Evolutionary conservation across 2,888 invertebrate species (phyloP).

Genomic region (Eremobia ochroleuca): DNA sequence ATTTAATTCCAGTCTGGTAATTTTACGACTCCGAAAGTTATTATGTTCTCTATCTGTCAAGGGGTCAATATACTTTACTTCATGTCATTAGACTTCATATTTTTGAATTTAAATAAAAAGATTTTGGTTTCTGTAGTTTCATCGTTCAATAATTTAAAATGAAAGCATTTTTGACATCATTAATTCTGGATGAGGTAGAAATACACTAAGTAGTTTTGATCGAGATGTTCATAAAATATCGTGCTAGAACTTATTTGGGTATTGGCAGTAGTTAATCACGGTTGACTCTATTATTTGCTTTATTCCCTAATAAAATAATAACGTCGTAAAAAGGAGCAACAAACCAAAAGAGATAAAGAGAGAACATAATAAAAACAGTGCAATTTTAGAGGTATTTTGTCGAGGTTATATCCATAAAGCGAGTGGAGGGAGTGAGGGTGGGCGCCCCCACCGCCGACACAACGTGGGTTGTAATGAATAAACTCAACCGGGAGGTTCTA

Average conservation of each 20-base stretch:
- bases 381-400: slow-evolving; percentile 91
- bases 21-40: slow-evolving; percentile 39
- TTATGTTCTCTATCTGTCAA: slow-evolving; percentile 36
- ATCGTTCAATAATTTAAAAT: neutral
- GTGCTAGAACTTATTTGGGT: slow-evolving; percentile 36
- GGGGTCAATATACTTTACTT: slow-evolving; percentile 33
- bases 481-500: slow-evolving; percentile 88
- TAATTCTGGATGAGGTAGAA: neutral
- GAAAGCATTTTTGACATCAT: neutral
- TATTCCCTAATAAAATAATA: slow-evolving; percentile 89
- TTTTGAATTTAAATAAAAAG: slow-evolving; percentile 40
- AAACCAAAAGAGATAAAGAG: slow-evolving; percentile 90
- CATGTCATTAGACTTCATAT: slow-evolving; percentile 8
- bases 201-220: slow-evolving; percentile 1
- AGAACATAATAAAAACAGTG: slow-evolving; percentile 91
- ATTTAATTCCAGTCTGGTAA: slow-evolving; percentile 61
- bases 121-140: slow-evolving; percentile 12
- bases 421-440: slow-evolving; percentile 83
- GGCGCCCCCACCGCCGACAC: slow-evolving; percentile 73
- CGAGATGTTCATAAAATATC: slow-evolving; percentile 1
- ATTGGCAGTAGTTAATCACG: slow-evolving; percentile 63
- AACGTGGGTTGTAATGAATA: slow-evolving; percentile 89
- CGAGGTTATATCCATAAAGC: slow-evolving; percentile 91
- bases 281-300: slow-evolving; percentile 73
- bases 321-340: slow-evolving; percentile 88